A percentile compares a stretch with the other conserved stretches of the same genome.
These are phyloP conservation scores for Papilio xuthus DNA, from an alignment of 1,140 invertebrate genomes.

Conservation along the genomic window DNA sequence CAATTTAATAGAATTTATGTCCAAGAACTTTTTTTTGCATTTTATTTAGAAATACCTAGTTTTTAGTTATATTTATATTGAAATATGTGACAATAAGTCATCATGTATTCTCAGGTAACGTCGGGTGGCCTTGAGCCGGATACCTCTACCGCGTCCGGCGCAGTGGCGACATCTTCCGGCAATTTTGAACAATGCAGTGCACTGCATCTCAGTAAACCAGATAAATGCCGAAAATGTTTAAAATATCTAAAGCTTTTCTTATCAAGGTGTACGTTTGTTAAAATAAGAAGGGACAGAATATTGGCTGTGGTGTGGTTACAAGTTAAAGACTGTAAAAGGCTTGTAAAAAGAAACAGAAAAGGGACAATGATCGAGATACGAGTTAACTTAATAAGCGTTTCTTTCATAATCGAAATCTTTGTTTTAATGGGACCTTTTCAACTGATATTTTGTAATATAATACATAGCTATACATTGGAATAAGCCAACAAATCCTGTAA, in stretches of 20 bases:
- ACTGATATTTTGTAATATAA: too few species aligned
- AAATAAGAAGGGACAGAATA: too few species aligned
- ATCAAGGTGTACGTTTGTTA: too few species aligned
- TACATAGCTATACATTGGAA: not conserved
- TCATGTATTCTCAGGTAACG: not conserved
- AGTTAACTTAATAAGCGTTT: too few species aligned
- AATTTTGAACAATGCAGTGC: conserved; percentile 3
- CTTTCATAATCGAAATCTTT: too few species aligned
- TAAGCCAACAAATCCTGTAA: not conserved
- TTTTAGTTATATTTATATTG: not conserved
- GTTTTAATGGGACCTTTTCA: too few species aligned
- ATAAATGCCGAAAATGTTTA: not conserved
- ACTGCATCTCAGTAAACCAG: conserved; percentile 1
- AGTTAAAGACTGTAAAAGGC: too few species aligned
- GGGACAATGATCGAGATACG: too few species aligned
- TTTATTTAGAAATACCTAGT: not conserved
- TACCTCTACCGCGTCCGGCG: not conserved
- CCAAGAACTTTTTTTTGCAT: too few species aligned
- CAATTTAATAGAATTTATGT: not conserved
- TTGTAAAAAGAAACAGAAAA: too few species aligned
- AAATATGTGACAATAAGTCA: not conserved
- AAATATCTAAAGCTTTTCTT: not conserved
- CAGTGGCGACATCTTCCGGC: conserved; percentile 13
- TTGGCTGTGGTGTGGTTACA: too few species aligned
- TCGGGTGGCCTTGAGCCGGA: conserved; percentile 21